phyloP scores from a whole-genome alignment of 2,113 vertebrate species.

The Falco punctatus region DNA sequence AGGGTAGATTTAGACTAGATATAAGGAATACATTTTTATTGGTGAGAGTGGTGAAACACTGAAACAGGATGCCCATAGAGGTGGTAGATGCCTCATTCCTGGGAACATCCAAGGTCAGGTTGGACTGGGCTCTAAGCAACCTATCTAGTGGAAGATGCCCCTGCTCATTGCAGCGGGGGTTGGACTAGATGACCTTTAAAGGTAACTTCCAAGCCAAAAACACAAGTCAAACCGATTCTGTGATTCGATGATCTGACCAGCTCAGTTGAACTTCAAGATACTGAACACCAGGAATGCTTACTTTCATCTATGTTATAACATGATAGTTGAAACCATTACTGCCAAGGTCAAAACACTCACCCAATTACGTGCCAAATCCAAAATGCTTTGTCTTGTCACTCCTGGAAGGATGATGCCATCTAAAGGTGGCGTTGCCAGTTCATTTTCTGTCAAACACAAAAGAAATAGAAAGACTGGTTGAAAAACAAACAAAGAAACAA shows the following conservation, averaged over 20 bases:
- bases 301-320: neutral
- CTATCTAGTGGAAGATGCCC: neutral
- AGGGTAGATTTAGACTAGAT: neutral
- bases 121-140: neutral
- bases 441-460: constrained; percentile 79
- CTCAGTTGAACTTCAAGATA: neutral
- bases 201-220: neutral
- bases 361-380: constrained; percentile 84
- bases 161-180: rapidly evolving
- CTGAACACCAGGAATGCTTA: neutral
- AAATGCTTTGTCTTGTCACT: constrained; percentile 85
- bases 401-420: constrained; percentile 92
- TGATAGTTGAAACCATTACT: neutral
- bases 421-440: constrained; percentile 89
- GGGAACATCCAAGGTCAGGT: neutral
- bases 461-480: neutral
- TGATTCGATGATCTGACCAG: neutral
- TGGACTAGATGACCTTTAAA: neutral
- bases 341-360: constrained; percentile 70
- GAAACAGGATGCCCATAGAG: neutral
- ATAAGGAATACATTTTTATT: no score
- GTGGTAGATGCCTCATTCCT: neutral
- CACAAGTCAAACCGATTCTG: no score
- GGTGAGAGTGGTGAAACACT: neutral
- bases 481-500: neutral